Base-by-base conservation (phyloP, 2,113 vertebrate genomes). In the Heteronetta atricapilla region DNA sequence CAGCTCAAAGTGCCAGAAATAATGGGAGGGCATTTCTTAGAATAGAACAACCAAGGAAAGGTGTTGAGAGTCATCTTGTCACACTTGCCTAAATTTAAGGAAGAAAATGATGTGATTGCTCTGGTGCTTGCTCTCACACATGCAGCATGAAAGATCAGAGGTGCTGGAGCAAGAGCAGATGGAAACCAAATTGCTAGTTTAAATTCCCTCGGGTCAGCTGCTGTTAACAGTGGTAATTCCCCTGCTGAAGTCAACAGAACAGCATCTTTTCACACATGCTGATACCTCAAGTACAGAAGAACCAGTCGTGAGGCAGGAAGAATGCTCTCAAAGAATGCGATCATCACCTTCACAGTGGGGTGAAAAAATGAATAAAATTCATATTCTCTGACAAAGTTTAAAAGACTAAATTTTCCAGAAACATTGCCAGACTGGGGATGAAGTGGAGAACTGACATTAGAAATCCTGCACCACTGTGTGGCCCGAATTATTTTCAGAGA, bases 171-270 rank as follows among this genome's bases (percentile, higher is more conserved):
- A 89, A 84, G 91, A 85, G 26, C 33, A 93, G 84, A 75, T 56
- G 73, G 50, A 74, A 94, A 50, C 42, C 68, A 83, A 83, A 92
- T 58, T 74, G 60, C 60, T 82, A 81, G 60, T 55, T 80, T 78
- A 67, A 86, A 88, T 72, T 63, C 55, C 64, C 76, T 53, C 23
- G 69, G 60, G 82, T 68, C 90, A 64, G 72, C 38, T 75, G 64
- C 72, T 89, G 34, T 46, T 83, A 72, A 69, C 69, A 31, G 73
- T 56, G 68, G 80, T 46, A 81, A 69, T 64, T 91, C 80, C 52
- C 72, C 55, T 74, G 73, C 86, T 90, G 40, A 87, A 91, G 82
- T 77, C 67, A 88, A 86, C 4, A 60, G 76, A 96, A 89, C 33
- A 62, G 78, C 44, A 38, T 72, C 58, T 64, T 74, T 56, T 33